Evolutionary conservation across 92 coral and sea anemone genomes (phyloP).

Genomic region (Micromussa lordhowensis): DNA sequence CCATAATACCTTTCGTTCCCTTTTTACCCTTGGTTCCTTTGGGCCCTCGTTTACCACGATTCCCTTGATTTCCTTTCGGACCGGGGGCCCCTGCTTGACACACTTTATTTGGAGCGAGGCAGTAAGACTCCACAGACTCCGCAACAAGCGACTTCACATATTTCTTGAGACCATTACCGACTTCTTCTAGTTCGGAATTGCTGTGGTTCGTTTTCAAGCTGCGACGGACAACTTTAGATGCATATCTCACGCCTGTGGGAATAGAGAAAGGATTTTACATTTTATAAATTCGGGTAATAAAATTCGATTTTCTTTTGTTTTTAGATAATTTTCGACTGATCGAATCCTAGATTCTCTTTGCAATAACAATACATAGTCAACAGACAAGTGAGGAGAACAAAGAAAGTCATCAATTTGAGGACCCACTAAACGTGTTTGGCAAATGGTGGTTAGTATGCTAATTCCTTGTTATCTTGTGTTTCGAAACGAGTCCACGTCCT

Average conservation of each 20-base stretch:
- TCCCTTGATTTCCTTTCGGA: constrained; percentile 7
- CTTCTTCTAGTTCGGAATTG: not conserved
- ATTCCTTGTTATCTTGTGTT: no score
- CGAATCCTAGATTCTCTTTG: not conserved
- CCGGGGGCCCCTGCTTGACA: constrained; percentile 18
- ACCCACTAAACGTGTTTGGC: no score
- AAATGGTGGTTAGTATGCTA: no score
- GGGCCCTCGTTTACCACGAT: constrained; percentile 19
- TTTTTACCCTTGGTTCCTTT: constrained; percentile 12
- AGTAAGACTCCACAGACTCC: not conserved
- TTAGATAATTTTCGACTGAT: not conserved
- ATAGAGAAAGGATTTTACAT: not conserved
- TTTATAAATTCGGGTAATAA: not conserved
- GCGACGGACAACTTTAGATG: not conserved
- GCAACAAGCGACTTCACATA: not conserved
- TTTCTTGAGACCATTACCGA: not conserved
- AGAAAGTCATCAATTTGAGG: not conserved
- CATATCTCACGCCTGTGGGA: not conserved
- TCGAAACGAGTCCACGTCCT: no score
- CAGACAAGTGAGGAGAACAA: not conserved
- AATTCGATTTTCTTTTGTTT: not conserved
- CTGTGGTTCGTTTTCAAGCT: not conserved
- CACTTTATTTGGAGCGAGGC: not conserved
- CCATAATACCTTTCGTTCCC: constrained; percentile 24
- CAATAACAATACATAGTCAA: no score